These are phyloP conservation scores for Tylochromis polylepis DNA, from an alignment of 2,113 vertebrate species.

Conservation along the genomic window DNA sequence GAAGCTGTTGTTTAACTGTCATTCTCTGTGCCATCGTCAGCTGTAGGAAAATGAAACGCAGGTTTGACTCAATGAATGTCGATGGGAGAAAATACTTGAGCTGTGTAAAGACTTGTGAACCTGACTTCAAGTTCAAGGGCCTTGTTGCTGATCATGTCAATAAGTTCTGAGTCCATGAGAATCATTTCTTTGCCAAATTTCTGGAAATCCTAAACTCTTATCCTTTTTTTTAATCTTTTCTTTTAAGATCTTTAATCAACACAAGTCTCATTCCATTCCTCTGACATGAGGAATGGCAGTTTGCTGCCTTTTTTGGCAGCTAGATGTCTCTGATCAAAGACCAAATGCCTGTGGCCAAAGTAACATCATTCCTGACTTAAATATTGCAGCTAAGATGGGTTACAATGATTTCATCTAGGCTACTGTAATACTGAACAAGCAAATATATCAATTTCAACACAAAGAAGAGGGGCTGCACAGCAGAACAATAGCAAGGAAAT, in stretches of 20 bases:
- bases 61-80: not conserved
- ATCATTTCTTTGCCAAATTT: not conserved
- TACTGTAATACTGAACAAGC: not conserved
- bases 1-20: not conserved
- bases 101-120: not conserved
- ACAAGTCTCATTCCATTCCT: slow-evolving; percentile 15
- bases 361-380: not conserved
- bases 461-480: not conserved
- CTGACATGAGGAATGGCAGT: not conserved
- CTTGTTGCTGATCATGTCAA: not conserved
- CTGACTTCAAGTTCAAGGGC: not conserved
- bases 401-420: not conserved
- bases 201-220: not conserved
- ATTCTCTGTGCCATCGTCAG: not conserved
- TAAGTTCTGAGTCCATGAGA: not conserved
- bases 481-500: not conserved
- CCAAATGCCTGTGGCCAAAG: not conserved
- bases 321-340: not conserved
- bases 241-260: not conserved
- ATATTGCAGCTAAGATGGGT: slow-evolving; percentile 1
- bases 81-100: not conserved
- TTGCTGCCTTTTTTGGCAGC: slow-evolving; percentile 27
- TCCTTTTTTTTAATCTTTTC: not conserved
- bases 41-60: not conserved
- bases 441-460: not conserved